Conservation (phyloP, 2,797 vertebrate genomes). For the Molothrus ater region DNA sequence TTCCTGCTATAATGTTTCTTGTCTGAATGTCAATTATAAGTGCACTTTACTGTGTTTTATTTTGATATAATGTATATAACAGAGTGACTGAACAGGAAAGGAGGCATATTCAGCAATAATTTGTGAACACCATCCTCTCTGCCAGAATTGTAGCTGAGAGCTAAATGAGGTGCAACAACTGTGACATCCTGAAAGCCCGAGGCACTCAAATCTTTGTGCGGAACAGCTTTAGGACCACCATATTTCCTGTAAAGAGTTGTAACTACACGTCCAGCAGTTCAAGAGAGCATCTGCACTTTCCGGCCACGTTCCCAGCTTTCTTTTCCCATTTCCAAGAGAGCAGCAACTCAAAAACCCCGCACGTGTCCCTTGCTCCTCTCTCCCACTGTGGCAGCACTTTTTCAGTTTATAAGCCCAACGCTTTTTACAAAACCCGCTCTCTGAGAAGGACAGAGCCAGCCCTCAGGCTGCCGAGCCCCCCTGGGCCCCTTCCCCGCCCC, state of each 20-base stretch:
- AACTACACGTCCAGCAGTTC: fast-evolving
- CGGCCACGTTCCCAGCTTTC: not conserved
- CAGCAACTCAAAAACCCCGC: not conserved
- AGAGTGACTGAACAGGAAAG: fast-evolving
- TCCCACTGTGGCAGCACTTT: fast-evolving
- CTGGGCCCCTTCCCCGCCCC: not conserved
- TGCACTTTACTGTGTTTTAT: not conserved
- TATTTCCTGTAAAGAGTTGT: no score
- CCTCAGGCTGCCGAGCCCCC: not conserved
- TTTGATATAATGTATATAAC: not conserved
- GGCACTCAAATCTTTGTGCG: no score
- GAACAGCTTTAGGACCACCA: not conserved
- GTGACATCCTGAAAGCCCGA: fast-evolving
- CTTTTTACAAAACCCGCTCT: fast-evolving
- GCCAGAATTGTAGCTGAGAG: not conserved
- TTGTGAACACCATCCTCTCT: not conserved
- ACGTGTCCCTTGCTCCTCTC: fast-evolving
- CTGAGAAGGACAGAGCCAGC: no score
- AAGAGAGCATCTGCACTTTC: not conserved
- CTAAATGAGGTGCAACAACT: not conserved
- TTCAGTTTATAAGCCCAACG: fast-evolving
- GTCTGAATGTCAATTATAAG: not conserved
- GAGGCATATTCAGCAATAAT: fast-evolving
- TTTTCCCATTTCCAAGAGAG: no score
- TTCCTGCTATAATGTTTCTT: not conserved